A percentile compares a stretch with the other conserved stretches of the same genome.
Conservation (phyloP, 1,140 invertebrate genomes). For the Centruroides sculpturatus region DNA sequence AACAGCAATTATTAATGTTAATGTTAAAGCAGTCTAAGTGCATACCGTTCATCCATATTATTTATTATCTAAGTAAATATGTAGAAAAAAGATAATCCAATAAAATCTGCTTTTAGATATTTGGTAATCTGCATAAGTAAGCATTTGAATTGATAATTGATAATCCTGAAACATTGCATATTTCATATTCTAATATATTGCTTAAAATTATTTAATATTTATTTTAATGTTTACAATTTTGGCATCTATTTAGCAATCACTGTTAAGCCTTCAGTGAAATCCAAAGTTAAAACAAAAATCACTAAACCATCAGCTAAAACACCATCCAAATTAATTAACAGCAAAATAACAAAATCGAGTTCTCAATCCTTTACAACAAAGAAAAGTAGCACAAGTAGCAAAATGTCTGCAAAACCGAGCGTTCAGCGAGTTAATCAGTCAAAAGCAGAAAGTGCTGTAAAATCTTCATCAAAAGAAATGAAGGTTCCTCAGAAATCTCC, state of each 20-base stretch:
- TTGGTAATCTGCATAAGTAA: no score
- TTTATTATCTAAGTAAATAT: no score
- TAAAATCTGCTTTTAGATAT: no score
- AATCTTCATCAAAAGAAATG: conserved; percentile 2
- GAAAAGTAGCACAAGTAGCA: neutral
- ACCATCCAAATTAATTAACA: conserved; percentile 2
- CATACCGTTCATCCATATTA: no score
- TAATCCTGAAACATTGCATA: no score
- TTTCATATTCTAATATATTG: no score
- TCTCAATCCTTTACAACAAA: neutral
- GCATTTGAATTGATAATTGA: no score
- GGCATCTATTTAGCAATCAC: neutral
- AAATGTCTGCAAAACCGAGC: neutral
- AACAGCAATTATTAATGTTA: no score
- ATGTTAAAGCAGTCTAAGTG: no score
- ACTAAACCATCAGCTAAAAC: neutral
- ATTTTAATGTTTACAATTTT: no score
- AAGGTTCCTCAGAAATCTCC: neutral
- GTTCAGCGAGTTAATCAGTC: neutral
- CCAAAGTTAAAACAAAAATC: neutral
- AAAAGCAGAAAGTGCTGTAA: neutral
- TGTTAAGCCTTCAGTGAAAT: neutral
- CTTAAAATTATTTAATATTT: no score
- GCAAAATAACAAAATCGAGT: neutral
- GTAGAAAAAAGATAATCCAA: no score